These are phyloP conservation scores for Bufotes viridis DNA, from an alignment of 2,797 vertebrate genomes.

Conservation along the genomic window DNA sequence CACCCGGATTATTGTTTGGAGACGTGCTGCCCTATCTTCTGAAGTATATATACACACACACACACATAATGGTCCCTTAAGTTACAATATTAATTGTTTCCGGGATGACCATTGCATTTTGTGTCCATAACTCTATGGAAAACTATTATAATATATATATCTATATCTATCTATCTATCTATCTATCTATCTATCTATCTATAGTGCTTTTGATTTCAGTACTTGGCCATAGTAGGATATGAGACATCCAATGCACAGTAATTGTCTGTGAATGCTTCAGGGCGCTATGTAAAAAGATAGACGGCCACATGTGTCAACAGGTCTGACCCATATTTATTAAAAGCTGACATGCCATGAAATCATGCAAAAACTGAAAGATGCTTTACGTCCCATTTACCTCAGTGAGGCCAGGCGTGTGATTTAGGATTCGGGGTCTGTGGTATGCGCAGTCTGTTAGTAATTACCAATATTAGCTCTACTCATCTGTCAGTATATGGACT, in stretches of 20 bases:
- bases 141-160: too few species aligned
- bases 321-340: conserved; percentile 26
- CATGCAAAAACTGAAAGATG: conserved; percentile 11
- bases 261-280: conserved; percentile 29
- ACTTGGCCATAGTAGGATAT: neutral
- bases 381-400: conserved; percentile 45
- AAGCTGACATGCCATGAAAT: conserved; percentile 17
- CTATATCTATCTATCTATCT: too few species aligned
- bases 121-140: too few species aligned
- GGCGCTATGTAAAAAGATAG: neutral
- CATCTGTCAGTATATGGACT: neutral
- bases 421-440: neutral
- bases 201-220: too few species aligned
- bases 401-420: conserved; percentile 20
- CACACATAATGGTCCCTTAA: too few species aligned
- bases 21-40: too few species aligned
- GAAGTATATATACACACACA: too few species aligned
- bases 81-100: too few species aligned
- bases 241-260: conserved; percentile 15
- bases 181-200: too few species aligned
- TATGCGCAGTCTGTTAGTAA: conserved; percentile 17
- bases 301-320: neutral
- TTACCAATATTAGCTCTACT: neutral
- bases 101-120: too few species aligned
- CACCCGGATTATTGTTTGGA: too few species aligned